Evolutionary conservation across 2,888 invertebrate species (phyloP).

Genomic region (Oxyteleia sp.): DNA sequence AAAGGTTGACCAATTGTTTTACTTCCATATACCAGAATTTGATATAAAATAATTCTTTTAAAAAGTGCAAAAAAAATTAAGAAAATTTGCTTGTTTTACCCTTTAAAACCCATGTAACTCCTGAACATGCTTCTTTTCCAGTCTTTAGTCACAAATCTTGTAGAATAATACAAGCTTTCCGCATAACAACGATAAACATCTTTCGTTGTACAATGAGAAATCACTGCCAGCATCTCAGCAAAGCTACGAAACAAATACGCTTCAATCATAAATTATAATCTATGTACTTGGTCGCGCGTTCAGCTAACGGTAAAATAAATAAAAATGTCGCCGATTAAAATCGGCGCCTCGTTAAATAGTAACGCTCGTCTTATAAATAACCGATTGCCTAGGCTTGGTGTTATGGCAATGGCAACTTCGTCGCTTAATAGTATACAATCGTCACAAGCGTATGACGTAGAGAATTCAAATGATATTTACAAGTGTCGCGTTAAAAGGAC

Average conservation of each 20-base stretch:
- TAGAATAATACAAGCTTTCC: conserved; percentile 55
- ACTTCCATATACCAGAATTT: too few relatives aligned
- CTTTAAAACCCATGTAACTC: too few relatives aligned
- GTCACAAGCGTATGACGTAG: conserved; percentile 46
- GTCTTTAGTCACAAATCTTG: conserved; percentile 57
- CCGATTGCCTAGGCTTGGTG: conserved; percentile 17
- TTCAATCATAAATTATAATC: conserved; percentile 35
- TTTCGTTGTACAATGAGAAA: conserved; percentile 28
- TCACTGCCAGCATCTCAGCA: conserved; percentile 19
- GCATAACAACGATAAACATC: conserved; percentile 10
- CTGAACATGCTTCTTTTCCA: conserved; percentile 38
- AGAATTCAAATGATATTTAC: conserved; percentile 61
- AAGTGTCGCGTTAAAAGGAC: conserved; percentile 36
- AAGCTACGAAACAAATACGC: conserved; percentile 23
- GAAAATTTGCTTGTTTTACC: too few relatives aligned
- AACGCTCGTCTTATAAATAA: conserved; percentile 45
- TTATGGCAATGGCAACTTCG: conserved; percentile 27
- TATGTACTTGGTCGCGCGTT: conserved; percentile 52
- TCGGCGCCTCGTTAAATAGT: conserved; percentile 53
- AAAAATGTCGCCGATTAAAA: conserved; percentile 34
- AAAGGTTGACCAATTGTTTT: too few relatives aligned
- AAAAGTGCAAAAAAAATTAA: too few relatives aligned
- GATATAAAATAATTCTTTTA: too few relatives aligned
- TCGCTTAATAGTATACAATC: conserved; percentile 45
- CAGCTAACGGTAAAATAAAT: conserved; percentile 68